These are phyloP conservation scores for Oncorhynchus nerka DNA, from an alignment of 2,113 vertebrate species.

Conservation along the genomic window DNA sequence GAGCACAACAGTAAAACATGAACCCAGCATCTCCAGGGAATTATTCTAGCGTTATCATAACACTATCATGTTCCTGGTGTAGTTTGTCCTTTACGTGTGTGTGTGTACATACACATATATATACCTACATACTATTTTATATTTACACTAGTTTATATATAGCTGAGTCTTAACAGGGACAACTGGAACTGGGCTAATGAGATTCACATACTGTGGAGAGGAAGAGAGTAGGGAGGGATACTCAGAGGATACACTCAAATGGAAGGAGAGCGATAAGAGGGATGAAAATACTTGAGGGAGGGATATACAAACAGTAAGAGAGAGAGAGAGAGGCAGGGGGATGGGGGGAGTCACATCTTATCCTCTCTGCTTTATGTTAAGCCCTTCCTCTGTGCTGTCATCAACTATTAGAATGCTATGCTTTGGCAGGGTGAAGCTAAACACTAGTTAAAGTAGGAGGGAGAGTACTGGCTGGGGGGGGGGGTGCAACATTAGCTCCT, in stretches of 20 bases:
- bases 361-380: neutral
- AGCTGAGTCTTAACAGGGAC: neutral
- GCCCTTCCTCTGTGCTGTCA: conserved; percentile 10
- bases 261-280: neutral
- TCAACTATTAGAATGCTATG: conserved; percentile 8
- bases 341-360: neutral
- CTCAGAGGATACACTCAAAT: too few species aligned
- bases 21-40: neutral
- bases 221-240: neutral
- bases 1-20: neutral
- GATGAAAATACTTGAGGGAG: neutral
- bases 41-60: neutral
- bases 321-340: neutral
- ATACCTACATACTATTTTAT: too few species aligned
- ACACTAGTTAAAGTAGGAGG: too few species aligned
- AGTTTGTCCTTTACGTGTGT: neutral
- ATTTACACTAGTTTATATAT: too few species aligned
- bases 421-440: neutral
- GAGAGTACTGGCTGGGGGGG: too few species aligned
- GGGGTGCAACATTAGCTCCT: too few species aligned
- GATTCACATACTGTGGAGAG: conserved; percentile 17
- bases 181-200: conserved; percentile 47
- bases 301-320: neutral
- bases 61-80: neutral
- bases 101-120: fast-evolving